Percentiles rank a stretch among this genome's conserved stretches.
These are phyloP conservation scores for Drepanosiphum platanoidis DNA, from an alignment of 2,888 invertebrate species.

Conservation along the genomic window DNA sequence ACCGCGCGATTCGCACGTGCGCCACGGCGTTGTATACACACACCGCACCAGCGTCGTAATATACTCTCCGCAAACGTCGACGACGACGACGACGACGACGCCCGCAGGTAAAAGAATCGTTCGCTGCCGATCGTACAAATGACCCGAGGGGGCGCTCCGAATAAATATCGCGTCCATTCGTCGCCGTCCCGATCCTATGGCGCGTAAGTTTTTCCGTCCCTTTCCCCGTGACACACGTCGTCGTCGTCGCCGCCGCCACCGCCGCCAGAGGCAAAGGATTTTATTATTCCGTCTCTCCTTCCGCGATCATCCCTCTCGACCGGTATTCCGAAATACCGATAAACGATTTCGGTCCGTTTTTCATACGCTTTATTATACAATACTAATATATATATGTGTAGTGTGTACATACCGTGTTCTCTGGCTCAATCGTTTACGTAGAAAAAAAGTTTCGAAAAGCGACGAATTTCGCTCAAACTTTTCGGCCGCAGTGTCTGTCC, in stretches of 20 bases:
- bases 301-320: too few relatives aligned
- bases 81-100: background rate
- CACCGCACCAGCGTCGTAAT: too few relatives aligned
- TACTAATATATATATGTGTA: too few relatives aligned
- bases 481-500: background rate
- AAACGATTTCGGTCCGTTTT: conserved; percentile 1
- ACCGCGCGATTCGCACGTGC: background rate
- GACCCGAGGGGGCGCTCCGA: background rate
- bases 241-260: background rate
- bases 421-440: background rate
- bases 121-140: background rate
- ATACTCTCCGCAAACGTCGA: too few relatives aligned
- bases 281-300: background rate
- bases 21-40: too few relatives aligned
- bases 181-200: background rate
- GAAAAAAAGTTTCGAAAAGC: background rate
- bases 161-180: background rate
- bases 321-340: background rate
- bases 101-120: background rate
- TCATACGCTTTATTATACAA: background rate
- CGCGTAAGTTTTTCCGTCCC: background rate
- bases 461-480: background rate
- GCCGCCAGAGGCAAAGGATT: background rate
- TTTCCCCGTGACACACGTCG: background rate
- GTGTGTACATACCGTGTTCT: too few relatives aligned